Evolutionary conservation across 2,888 invertebrate genomes (phyloP).

Genomic region (Synergus laeviventris): DNA sequence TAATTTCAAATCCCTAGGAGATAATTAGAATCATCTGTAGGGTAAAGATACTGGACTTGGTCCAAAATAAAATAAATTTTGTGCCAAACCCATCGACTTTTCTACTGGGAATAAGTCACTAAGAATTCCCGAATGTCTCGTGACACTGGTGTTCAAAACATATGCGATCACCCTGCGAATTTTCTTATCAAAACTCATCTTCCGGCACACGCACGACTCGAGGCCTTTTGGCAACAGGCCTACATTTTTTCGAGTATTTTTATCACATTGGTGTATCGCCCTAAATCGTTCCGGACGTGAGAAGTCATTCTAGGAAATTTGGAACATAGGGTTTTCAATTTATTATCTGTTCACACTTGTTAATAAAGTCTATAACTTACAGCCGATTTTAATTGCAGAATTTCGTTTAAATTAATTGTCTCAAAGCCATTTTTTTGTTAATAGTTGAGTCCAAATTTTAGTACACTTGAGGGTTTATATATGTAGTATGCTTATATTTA

Average conservation of each 20-base stretch:
- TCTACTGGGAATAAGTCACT: neutral
- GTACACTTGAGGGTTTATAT: neutral
- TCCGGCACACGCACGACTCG: constrained; percentile 48
- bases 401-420: neutral
- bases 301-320: neutral
- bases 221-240: constrained; percentile 68
- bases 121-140: neutral
- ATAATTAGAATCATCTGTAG: neutral
- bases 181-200: constrained; percentile 63
- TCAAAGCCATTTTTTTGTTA: neutral
- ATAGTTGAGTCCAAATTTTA: neutral
- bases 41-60: neutral
- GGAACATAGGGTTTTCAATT: neutral
- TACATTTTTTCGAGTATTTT: constrained; percentile 71
- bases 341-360: neutral
- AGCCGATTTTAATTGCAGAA: neutral
- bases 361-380: neutral
- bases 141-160: neutral
- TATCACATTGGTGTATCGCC: constrained; percentile 33
- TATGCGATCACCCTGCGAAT: constrained; percentile 51
- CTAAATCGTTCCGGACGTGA: constrained; percentile 25
- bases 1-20: neutral
- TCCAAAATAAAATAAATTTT: constrained; percentile 5
- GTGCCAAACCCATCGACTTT: constrained; percentile 1
- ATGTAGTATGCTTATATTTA: neutral